Conservation (phyloP, 2,113 vertebrate species). For the Gorilla gorilla region DNA sequence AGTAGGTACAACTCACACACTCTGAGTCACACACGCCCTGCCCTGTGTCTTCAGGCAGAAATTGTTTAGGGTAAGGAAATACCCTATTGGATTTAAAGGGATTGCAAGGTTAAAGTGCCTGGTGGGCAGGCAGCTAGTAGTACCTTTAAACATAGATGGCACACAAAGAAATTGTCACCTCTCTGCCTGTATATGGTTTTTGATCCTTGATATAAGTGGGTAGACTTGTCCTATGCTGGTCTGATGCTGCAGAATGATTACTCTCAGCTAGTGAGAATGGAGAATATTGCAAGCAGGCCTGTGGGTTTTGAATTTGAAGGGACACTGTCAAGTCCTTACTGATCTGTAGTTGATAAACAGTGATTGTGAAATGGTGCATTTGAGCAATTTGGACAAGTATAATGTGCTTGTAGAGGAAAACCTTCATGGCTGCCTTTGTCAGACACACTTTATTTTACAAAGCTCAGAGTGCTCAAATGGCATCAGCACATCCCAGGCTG, state of each 20-base stretch:
- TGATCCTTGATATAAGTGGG: not conserved
- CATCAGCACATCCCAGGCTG: not conserved
- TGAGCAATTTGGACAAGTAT: not conserved
- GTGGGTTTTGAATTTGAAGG: slow-evolving; percentile 9
- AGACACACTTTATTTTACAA: not conserved
- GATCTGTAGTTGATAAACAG: not conserved
- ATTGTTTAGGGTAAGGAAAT: not conserved
- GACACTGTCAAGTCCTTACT: not conserved
- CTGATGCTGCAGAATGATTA: not conserved
- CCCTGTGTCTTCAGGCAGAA: not conserved
- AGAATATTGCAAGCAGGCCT: not conserved
- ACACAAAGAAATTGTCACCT: not conserved
- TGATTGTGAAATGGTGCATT: not conserved
- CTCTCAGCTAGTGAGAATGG: not conserved
- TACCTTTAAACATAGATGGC: not conserved
- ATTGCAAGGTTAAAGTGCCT: not conserved
- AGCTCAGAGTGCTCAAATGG: not conserved
- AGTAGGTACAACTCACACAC: not conserved
- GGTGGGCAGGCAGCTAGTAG: not conserved
- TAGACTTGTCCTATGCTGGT: not conserved
- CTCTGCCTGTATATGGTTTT: not conserved
- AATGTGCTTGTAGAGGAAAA: not conserved
- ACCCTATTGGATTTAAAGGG: not conserved
- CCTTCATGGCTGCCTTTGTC: not conserved
- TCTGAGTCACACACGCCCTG: not conserved